Evolutionary conservation across 2,113 vertebrate species (phyloP).

Genomic region (Aramus guarauna): DNA sequence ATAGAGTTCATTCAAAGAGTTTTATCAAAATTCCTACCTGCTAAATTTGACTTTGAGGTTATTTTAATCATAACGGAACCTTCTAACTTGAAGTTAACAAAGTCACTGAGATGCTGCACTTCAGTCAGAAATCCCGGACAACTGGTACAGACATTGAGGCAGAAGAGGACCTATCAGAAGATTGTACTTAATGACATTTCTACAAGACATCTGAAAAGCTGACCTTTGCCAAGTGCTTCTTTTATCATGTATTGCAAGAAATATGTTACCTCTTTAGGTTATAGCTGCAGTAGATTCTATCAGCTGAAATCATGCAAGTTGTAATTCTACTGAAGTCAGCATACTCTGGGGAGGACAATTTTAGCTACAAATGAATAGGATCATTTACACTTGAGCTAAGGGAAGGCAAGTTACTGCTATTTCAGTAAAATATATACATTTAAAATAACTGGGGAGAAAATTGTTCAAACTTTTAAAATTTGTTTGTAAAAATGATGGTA

Average conservation of each 20-base stretch:
- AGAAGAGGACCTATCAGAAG: neutral
- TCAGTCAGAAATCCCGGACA: neutral
- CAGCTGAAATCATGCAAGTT: neutral
- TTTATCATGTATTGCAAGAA: conserved; percentile 15
- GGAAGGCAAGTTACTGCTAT: neutral
- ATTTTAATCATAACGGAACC: conserved; percentile 4
- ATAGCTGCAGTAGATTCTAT: neutral
- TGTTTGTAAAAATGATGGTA: neutral
- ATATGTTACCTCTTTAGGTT: neutral
- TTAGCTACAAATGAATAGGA: neutral
- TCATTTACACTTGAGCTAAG: neutral
- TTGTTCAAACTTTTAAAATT: neutral
- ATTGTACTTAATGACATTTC: conserved; percentile 27
- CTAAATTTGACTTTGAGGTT: neutral
- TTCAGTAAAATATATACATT: neutral
- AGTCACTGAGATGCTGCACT: neutral
- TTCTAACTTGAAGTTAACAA: neutral
- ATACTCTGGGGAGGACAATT: neutral
- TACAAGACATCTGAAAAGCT: neutral
- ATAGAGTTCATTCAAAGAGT: neutral
- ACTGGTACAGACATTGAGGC: neutral
- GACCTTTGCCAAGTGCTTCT: conserved; percentile 32
- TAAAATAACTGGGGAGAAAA: neutral
- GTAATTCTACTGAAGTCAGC: neutral
- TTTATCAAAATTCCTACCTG: neutral